Conservation (phyloP, 2,888 invertebrate genomes). For the Dinocampus coccinellae region DNA sequence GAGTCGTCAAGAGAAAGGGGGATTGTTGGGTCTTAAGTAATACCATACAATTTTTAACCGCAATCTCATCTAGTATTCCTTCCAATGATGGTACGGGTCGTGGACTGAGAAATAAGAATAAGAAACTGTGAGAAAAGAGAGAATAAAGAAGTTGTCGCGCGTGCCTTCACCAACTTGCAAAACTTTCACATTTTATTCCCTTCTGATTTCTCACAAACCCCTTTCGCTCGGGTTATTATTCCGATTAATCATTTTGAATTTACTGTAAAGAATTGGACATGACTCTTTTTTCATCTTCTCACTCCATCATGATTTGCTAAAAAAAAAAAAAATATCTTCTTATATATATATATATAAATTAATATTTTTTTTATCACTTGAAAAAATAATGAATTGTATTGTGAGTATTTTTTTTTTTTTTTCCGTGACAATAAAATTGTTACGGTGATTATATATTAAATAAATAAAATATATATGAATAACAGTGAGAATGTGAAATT, state of each 20-base stretch:
- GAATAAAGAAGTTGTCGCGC: neutral
- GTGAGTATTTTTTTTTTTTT: too few relatives aligned
- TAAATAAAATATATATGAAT: neutral
- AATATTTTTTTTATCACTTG: too few relatives aligned
- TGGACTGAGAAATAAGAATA: neutral
- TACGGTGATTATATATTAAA: too few relatives aligned
- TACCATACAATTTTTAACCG: conserved; percentile 68
- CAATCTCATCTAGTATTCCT: conserved; percentile 61
- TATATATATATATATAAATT: neutral
- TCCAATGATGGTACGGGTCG: conserved; percentile 34
- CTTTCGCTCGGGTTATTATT: conserved; percentile 42
- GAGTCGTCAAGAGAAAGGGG: conserved; percentile 47
- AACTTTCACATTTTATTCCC: conserved; percentile 27
- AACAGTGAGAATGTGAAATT: conserved; percentile 21
- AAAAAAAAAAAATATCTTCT: neutral
- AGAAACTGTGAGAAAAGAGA: neutral
- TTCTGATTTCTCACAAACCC: conserved; percentile 38
- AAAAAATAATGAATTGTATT: too few relatives aligned
- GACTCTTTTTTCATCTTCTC: neutral
- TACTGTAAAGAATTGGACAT: neutral
- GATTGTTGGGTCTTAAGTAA: conserved; percentile 60
- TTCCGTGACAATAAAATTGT: too few relatives aligned
- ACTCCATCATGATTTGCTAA: neutral
- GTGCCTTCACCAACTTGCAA: conserved; percentile 28
- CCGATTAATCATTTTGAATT: conserved; percentile 44